Evolutionary conservation across 30 jellyfish, hydroid and myxozoan genomes (phyloP).

Genomic region (Catostylus mosaicus): DNA sequence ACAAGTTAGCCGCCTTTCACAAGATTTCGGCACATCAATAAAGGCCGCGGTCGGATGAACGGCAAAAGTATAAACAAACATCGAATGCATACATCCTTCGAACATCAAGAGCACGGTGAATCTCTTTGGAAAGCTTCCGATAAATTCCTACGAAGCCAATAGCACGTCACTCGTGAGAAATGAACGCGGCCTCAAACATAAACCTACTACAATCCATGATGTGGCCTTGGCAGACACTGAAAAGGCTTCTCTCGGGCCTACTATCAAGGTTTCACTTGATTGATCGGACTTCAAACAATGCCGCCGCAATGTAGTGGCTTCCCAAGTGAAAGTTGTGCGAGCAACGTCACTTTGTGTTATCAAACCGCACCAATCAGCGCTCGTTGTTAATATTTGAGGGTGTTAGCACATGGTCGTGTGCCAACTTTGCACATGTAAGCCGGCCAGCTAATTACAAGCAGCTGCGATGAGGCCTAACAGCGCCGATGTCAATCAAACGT

Average conservation of each 20-base stretch:
- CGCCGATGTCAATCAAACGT: conserved; percentile 85
- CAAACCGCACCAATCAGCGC: conserved; percentile 91
- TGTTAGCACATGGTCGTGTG: conserved; percentile 97
- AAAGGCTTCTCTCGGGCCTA: conserved; percentile 68
- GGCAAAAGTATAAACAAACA: conserved; percentile 75
- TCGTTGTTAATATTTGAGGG: conserved; percentile 72
- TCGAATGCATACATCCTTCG: conserved; percentile 57
- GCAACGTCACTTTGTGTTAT: conserved; percentile 89
- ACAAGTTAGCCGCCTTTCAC: conserved; percentile 83
- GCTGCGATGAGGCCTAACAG: conserved; percentile 91
- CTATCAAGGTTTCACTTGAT: conserved; percentile 73
- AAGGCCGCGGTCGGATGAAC: conserved; percentile 79
- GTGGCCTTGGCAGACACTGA: conserved; percentile 63
- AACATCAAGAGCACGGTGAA: conserved; percentile 18
- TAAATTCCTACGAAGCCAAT: conserved; percentile 1
- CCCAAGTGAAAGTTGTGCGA: conserved; percentile 85
- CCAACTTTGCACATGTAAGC: conserved; percentile 95
- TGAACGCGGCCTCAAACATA: background rate
- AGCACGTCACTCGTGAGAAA: conserved; percentile 4
- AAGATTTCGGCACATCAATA: conserved; percentile 81
- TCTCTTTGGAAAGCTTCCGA: conserved; percentile 40
- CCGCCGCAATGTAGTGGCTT: conserved; percentile 98
- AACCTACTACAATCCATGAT: conserved; percentile 16
- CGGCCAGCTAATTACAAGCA: conserved; percentile 93
- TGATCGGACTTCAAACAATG: conserved; percentile 82